phyloP scores from a whole-genome alignment of 2,888 invertebrate genomes.

The Ennomos quercinarius region DNA sequence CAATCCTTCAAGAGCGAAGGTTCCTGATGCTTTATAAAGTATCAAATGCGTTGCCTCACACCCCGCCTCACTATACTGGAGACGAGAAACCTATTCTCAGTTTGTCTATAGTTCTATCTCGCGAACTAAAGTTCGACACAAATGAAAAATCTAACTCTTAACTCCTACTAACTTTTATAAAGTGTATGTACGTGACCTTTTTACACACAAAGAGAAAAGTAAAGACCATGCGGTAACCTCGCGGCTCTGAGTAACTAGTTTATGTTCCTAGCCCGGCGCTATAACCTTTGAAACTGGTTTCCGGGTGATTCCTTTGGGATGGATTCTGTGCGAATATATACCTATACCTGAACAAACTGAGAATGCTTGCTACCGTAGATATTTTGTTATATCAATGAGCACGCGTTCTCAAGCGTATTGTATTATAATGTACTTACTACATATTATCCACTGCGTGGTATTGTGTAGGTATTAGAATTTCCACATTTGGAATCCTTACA shows the following conservation, averaged over 20 bases:
- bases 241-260: slow-evolving; percentile 13
- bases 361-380: too few relatives aligned
- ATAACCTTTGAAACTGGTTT: slow-evolving; percentile 26
- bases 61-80: slow-evolving; percentile 5
- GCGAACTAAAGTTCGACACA: slow-evolving; percentile 13
- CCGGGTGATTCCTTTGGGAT: slow-evolving; percentile 21
- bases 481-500: too few relatives aligned
- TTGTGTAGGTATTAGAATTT: too few relatives aligned
- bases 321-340: slow-evolving; percentile 9
- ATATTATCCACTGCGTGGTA: too few relatives aligned
- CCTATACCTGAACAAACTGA: slow-evolving; percentile 5
- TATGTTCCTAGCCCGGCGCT: slow-evolving; percentile 9
- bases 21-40: too few relatives aligned
- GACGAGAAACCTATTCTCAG: slow-evolving; percentile 14
- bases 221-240: slow-evolving; percentile 15
- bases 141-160: slow-evolving; percentile 19
- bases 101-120: slow-evolving; percentile 1
- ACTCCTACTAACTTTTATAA: slow-evolving; percentile 15
- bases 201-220: slow-evolving; percentile 22
- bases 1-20: too few relatives aligned
- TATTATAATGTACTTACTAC: too few relatives aligned
- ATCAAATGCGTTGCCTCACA: slow-evolving; percentile 9
- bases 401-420: too few relatives aligned
- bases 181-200: slow-evolving; percentile 26
- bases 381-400: too few relatives aligned